Percentiles rank a stretch among this genome's conserved stretches.
Evolutionary conservation across 2,113 vertebrate species (phyloP).

Genomic region (Notarius lentiginosus): DNA sequence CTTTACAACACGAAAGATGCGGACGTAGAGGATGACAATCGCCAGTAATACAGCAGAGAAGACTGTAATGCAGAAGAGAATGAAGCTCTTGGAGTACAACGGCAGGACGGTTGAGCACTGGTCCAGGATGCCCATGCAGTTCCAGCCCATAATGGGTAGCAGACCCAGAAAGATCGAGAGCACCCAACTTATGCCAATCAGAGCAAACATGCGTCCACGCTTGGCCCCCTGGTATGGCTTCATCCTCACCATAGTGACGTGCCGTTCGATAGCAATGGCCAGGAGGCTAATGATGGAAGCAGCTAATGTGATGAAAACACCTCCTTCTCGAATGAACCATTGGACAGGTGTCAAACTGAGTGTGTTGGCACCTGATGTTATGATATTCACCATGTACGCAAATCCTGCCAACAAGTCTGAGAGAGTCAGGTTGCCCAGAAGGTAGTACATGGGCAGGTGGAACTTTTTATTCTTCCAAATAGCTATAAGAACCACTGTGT

Average conservation of each 20-base stretch:
- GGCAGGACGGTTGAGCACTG: constrained; percentile 86
- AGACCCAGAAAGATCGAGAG: constrained; percentile 77
- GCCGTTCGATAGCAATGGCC: constrained; percentile 87
- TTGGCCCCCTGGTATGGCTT: constrained; percentile 78
- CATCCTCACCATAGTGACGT: constrained; percentile 85
- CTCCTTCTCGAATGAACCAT: constrained; percentile 86
- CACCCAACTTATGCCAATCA: constrained; percentile 82
- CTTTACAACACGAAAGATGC: constrained; percentile 85
- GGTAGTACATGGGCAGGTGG: constrained; percentile 87
- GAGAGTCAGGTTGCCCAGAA: constrained; percentile 85
- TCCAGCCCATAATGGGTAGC: constrained; percentile 85
- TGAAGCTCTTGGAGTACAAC: constrained; percentile 84
- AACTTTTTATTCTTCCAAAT: constrained; percentile 89
- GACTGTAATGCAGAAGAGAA: constrained; percentile 82
- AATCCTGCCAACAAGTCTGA: constrained; percentile 86
- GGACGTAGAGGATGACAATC: constrained; percentile 84
- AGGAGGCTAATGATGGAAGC: constrained; percentile 85
- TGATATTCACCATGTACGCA: constrained; percentile 86
- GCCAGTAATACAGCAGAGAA: constrained; percentile 78
- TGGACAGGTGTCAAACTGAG: constrained; percentile 79
- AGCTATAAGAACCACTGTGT: constrained; percentile 81
- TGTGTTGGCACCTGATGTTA: constrained; percentile 83
- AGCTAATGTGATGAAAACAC: constrained; percentile 84
- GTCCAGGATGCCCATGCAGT: constrained; percentile 78
- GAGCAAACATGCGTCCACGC: constrained; percentile 75